phyloP scores from a whole-genome alignment of 2,888 invertebrate genomes.

The Dioctria rufipes region DNA sequence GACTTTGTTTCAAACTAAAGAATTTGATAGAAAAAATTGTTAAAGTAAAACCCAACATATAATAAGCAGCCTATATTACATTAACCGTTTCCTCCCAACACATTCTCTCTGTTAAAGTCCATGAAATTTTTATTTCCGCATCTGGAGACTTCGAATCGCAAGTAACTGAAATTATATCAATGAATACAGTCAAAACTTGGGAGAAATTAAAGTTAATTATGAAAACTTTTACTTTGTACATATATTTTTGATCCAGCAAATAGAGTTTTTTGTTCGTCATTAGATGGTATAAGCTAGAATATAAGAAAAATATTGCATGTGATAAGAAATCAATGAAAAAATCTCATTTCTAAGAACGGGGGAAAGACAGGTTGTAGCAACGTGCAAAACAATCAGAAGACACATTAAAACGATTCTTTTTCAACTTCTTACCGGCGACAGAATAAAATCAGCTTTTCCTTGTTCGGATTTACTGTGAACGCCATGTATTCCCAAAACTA shows the following conservation, averaged over 20 bases:
- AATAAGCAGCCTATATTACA: slow-evolving; percentile 50
- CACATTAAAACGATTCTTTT: background rate
- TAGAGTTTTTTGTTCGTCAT: slow-evolving; percentile 73
- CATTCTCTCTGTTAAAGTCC: slow-evolving; percentile 74
- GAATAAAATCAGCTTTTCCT: slow-evolving; percentile 78
- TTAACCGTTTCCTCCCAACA: slow-evolving; percentile 73
- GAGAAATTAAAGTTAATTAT: no score
- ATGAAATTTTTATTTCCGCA: slow-evolving; percentile 72
- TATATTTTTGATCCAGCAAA: slow-evolving; percentile 81
- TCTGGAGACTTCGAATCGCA: slow-evolving; percentile 70
- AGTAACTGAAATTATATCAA: slow-evolving; percentile 68
- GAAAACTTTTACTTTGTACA: slow-evolving; percentile 75
- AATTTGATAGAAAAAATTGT: background rate
- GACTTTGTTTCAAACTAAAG: slow-evolving; percentile 40
- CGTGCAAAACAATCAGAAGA: background rate
- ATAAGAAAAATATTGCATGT: background rate
- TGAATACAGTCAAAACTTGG: background rate
- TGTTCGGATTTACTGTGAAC: slow-evolving; percentile 71
- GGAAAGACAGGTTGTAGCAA: background rate
- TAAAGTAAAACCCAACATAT: background rate
- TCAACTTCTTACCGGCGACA: slow-evolving; percentile 73
- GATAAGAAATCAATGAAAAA: slow-evolving; percentile 28
- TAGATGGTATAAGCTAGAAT: slow-evolving; percentile 18
- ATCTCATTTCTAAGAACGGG: background rate
- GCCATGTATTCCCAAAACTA: slow-evolving; percentile 19